Percentiles rank a stretch among this genome's conserved stretches.
Evolutionary conservation across 2,113 vertebrate genomes (phyloP).

Genomic region (human (Homo sapiens)): GRCh38 chr14:35756501-35757000

Average conservation of each 20-base stretch:
- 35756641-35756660: neutral
- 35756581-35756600: neutral
- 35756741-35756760: neutral
- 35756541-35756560: neutral
- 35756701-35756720: conserved; percentile 46
- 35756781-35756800: conserved; percentile 95
- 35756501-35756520: neutral
- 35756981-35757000: conserved; percentile 31
- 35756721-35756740: conserved; percentile 31
- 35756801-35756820: conserved; percentile 98
- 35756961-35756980: conserved; percentile 48
- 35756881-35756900: conserved; percentile 98
- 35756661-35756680: neutral
- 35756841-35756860: conserved; percentile 99
- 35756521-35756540: neutral
- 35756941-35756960: conserved; percentile 32
- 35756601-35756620: neutral
- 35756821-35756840: conserved; percentile 98
- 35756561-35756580: neutral
- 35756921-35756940: conserved; percentile 36
- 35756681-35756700: conserved; percentile 39
- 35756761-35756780: neutral
- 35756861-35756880: conserved; percentile 97
- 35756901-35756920: conserved; percentile 91
- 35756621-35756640: neutral